Conservation (phyloP, 2,888 invertebrate genomes). For the Lepidochitona cinerea region DNA sequence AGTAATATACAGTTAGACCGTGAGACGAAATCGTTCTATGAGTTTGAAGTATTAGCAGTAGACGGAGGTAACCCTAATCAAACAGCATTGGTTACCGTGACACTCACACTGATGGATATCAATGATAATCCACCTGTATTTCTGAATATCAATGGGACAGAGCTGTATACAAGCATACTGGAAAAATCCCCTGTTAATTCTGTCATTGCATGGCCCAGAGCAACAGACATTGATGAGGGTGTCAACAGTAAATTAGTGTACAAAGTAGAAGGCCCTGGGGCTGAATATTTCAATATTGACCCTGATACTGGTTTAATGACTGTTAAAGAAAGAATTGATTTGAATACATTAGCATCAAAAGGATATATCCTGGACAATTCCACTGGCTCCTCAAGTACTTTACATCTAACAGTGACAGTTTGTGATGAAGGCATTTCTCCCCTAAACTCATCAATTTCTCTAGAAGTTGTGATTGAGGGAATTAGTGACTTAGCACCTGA, state of each 20-base stretch:
- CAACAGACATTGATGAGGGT: neutral
- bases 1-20: neutral
- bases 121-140: neutral
- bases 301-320: constrained; percentile 1
- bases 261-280: neutral
- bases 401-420: neutral
- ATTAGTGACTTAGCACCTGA: constrained; percentile 32
- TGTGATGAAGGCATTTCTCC: constrained; percentile 1
- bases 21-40: neutral
- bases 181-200: constrained; percentile 14
- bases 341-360: neutral
- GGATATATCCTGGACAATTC: neutral
- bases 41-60: neutral
- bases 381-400: neutral
- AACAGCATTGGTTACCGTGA: neutral
- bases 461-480: constrained; percentile 18
- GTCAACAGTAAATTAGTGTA: neutral
- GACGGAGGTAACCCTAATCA: neutral
- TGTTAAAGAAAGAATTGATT: neutral
- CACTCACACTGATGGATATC: neutral
- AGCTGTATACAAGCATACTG: neutral
- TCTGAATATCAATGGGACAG: neutral
- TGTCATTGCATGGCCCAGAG: constrained; percentile 8
- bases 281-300: constrained; percentile 8
- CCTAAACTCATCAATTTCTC: neutral